Evolutionary conservation across 2,888 invertebrate species (phyloP), one percentile per base, ranked within the genome.

Genomic region (Campopleginae sp.): DNA sequence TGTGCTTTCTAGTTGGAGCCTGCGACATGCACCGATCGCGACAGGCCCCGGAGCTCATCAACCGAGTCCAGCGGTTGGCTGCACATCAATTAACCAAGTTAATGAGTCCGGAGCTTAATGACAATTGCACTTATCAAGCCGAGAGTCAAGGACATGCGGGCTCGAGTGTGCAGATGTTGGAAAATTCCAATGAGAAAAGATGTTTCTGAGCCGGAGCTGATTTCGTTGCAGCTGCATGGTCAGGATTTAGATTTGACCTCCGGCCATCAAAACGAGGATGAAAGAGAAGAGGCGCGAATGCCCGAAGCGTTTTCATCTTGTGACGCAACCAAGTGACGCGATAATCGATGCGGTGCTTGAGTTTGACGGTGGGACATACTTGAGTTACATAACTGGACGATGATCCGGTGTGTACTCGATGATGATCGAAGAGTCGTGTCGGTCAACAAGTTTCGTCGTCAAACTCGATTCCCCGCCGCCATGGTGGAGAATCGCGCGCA

Each of bases 101-200:
- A 58, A 58, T 58, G 58, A 58, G 27, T 27, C 27, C 14, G 23
- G 14, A 58, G 58, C 58, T 58, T 14, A 58, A 27, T 58, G 27
- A 58, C 58, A 58, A 58, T 58, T 58, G 58, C 27, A 58, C 58
- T 58, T 58, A 27, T 14, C 58, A 58, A 58, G 58, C 27, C 27
- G 4, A 58, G 27, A 58, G 27, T 58, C 58, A 58, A 58, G 58
- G 58, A 58, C 27, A 14, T 27, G 27, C 27, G 27, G 14, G n/a
- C n/a, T n/a, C n/a, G n/a, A 58, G 58, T 14, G 27, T 58, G 10
- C 27, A 27, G 5, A 58, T 58, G 27, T 14, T 23, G 27, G 14
- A 14, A 27, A 58, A 27, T 5, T 58, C 5, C 27, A 27, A 14
- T 27, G 23, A 27, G 23, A 19, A 54, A 2, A n/a, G n/a, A 58